Evolutionary conservation across 2,888 invertebrate genomes (phyloP), one percentile per base, ranked within the genome.

Genomic region (Ophioninae sp.): DNA sequence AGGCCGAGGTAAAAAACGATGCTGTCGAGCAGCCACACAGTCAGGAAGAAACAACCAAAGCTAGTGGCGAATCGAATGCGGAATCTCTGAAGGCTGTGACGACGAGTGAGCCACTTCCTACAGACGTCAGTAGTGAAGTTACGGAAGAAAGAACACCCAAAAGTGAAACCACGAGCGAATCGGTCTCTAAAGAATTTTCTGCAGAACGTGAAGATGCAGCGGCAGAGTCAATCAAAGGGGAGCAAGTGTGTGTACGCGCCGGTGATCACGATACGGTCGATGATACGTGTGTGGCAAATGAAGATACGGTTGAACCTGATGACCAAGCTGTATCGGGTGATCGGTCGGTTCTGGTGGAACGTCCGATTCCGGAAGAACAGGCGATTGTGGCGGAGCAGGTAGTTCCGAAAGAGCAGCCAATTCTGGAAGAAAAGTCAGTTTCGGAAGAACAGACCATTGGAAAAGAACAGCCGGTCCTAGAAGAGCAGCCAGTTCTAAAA

Each of bases 161-260:
- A 73, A 75, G 59, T 8, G 63, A 44, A 63, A 41, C 65, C 39
- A 30, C 67, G 30, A 59, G 3, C 10, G 72, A 51, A 23, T 44
- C 81, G 64, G 41, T 30, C 1, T 39, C 44, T n/a, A 69, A 84
- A 39, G 58, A 84, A 41, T 22, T 67, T 3, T 44, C 61, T 68
- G 61, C 23, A 73, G 67, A 74, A 73, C 10, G 73, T 9, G 23
- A 79, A 81, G 93, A 88, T 91, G 86, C 84, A 90, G 71, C 84
- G 81, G 87, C 79, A 76, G 80, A 41, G 59, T 23, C 10, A 17
- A 17, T 44, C 10, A 13, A 75, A 10, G 8, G 41, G 2, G 77
- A 78, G 22, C 86, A 85, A n/a, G 85, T 79, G 74, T 81, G 68
- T 80, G 65, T 67, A 17, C 83, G 84, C 17, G 78, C 30, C 7